Conservation (phyloP, 2,888 invertebrate genomes). For the Epistrophe eligans region DNA sequence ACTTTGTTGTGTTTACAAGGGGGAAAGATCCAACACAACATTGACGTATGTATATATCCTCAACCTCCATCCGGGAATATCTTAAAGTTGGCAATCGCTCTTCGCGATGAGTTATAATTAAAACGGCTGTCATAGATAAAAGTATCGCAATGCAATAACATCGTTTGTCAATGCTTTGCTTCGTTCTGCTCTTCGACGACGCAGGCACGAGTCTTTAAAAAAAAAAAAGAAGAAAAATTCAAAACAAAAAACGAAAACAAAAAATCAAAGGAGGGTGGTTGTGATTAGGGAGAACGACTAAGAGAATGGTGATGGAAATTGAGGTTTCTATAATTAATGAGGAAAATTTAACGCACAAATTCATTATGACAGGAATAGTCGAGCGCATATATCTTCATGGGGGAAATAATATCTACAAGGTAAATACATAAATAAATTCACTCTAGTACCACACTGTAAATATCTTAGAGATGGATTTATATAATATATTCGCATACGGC, state of each 20-base stretch:
- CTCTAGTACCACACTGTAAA: slow-evolving; percentile 6
- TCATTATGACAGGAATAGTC: slow-evolving; percentile 56
- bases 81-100: slow-evolving; percentile 63
- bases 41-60: slow-evolving; percentile 1
- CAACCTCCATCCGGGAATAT: slow-evolving; percentile 9
- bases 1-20: slow-evolving; percentile 42
- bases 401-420: slow-evolving; percentile 30
- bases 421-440: neutral
- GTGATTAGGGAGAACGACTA: slow-evolving; percentile 14
- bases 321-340: slow-evolving; percentile 74
- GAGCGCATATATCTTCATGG: slow-evolving; percentile 15
- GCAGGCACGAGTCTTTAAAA: too few species aligned
- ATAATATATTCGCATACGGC: slow-evolving; percentile 46
- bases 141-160: slow-evolving; percentile 72
- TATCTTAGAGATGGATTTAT: slow-evolving; percentile 45
- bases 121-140: slow-evolving; percentile 75
- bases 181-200: neutral
- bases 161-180: slow-evolving; percentile 60
- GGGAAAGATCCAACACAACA: neutral
- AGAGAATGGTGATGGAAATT: slow-evolving; percentile 68
- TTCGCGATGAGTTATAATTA: slow-evolving; percentile 74
- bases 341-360: slow-evolving; percentile 72
- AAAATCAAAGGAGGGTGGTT: slow-evolving; percentile 2
- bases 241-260: neutral
- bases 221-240: slow-evolving; percentile 4